Evolutionary conservation across 2,797 vertebrate genomes (phyloP).

Genomic region (Lophura swinhoii): DNA sequence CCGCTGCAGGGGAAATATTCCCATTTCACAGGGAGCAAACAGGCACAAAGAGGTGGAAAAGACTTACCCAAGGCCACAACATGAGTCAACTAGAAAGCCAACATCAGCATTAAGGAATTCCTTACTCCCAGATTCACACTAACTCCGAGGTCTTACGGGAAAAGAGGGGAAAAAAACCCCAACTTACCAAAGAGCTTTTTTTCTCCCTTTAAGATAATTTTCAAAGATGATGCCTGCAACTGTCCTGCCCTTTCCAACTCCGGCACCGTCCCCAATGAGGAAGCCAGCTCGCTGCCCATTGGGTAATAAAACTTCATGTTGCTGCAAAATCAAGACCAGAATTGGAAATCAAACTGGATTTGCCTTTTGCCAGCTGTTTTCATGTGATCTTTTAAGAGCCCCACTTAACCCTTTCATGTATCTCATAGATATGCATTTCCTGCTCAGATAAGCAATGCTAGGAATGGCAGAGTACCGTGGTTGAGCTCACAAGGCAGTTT

Average conservation of each 20-base stretch:
- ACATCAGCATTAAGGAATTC: slow-evolving; percentile 63
- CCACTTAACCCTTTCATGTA: not conserved
- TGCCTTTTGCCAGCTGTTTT: not conserved
- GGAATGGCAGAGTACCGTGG: fast-evolving
- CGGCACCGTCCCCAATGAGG: slow-evolving; percentile 95
- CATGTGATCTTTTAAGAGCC: not conserved
- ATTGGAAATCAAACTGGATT: not conserved
- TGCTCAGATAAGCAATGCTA: fast-evolving
- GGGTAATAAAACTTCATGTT: slow-evolving; percentile 96
- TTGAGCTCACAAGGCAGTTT: not conserved
- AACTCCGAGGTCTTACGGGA: slow-evolving; percentile 51
- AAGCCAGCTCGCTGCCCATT: slow-evolving; percentile 94
- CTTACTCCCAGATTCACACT: slow-evolving; percentile 31
- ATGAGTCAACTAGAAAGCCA: slow-evolving; percentile 56
- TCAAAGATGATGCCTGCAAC: slow-evolving; percentile 97
- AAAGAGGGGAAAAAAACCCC: not conserved
- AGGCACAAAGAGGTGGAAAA: slow-evolving; percentile 54
- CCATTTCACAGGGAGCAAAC: slow-evolving; percentile 8
- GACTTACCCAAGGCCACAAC: slow-evolving; percentile 50
- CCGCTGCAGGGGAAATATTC: slow-evolving; percentile 31
- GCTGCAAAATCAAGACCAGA: slow-evolving; percentile 77
- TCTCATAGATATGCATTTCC: fast-evolving
- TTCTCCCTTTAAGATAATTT: slow-evolving; percentile 91
- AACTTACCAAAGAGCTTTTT: slow-evolving; percentile 94
- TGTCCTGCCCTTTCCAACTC: slow-evolving; percentile 96